Base-by-base conservation (phyloP, 1,140 invertebrate species). In the Halictus rubicundus region DNA sequence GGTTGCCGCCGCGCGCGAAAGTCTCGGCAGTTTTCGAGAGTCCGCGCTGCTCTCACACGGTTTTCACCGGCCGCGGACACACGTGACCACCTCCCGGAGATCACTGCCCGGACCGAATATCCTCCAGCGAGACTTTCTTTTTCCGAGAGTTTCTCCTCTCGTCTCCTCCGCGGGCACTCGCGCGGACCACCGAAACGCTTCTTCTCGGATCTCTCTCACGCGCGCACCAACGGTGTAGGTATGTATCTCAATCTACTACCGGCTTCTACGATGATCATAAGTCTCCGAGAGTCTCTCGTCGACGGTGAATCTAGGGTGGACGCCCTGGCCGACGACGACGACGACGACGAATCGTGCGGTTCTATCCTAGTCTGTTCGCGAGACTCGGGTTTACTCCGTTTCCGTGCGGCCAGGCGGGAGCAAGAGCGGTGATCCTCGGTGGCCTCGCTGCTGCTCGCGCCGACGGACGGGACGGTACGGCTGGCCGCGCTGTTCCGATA, bases 41-140 rank as follows among this genome's bases (percentile, higher is more conserved):
- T 42, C 60, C 63, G 25, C 66, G 59, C 23, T n/a, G 37, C 60
- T 81, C 60, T 78, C 66, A 81, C 74, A 49, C 75, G 39, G 27
- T 57, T 71, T 77, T 72, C 74, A 68, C 60, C 82, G 42, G 61
- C 32, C 19, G 25, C 61, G 27, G 39, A 49, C 64, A 82, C 82
- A 79, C 83, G 82, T 82, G 82, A 78, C 57, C 82, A 74, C 70
- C 59, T 54, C 57, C 73, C 42, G 46, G 59, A 60, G 64, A 79
- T 70, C 42, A 52, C 65, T 61, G 60, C 61, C 61, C 66, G 69
- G 60, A 23, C 57, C 69, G 73, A 81, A 59, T 69, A 82, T 83
- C 59, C 64, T 64, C 23, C 16, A 32, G 61, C 61, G 42, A 39
- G 27, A 69, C 76, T 84, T 85, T 81, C 72, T 81, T 85, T 64